phyloP scores from a whole-genome alignment of 2,888 invertebrate species.

The Hyles lineata region DNA sequence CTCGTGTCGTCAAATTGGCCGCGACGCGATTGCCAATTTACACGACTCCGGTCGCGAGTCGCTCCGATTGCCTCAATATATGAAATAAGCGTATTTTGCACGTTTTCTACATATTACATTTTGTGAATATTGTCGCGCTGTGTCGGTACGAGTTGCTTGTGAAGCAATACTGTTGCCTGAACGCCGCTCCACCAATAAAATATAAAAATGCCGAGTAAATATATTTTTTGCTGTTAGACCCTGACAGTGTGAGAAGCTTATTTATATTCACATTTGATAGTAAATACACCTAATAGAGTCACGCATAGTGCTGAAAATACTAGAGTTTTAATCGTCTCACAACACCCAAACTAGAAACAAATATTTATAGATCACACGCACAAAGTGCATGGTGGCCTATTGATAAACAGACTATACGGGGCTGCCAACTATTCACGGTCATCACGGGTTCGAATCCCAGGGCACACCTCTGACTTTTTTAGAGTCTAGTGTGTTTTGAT shows the following conservation, averaged over 20 bases:
- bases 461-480: no score
- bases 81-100: constrained; percentile 38
- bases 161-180: constrained; percentile 3
- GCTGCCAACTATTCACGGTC: no score
- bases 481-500: no score
- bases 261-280: background rate
- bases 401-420: no score
- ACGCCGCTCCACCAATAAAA: background rate
- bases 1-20: constrained; percentile 50
- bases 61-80: constrained; percentile 45
- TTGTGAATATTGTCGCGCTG: constrained; percentile 33
- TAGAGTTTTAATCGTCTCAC: no score
- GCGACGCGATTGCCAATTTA: constrained; percentile 47
- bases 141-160: constrained; percentile 24
- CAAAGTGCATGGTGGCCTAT: no score
- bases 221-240: background rate
- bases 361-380: no score
- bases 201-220: background rate
- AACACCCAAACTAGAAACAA: no score
- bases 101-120: constrained; percentile 46
- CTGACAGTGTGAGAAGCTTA: background rate
- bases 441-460: no score
- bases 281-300: background rate
- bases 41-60: constrained; percentile 36
- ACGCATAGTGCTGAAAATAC: no score